A percentile compares a stretch with the other conserved stretches of the same genome.
Conservation (phyloP, 1,140 invertebrate genomes). For the Tetragonula clypearis region DNA sequence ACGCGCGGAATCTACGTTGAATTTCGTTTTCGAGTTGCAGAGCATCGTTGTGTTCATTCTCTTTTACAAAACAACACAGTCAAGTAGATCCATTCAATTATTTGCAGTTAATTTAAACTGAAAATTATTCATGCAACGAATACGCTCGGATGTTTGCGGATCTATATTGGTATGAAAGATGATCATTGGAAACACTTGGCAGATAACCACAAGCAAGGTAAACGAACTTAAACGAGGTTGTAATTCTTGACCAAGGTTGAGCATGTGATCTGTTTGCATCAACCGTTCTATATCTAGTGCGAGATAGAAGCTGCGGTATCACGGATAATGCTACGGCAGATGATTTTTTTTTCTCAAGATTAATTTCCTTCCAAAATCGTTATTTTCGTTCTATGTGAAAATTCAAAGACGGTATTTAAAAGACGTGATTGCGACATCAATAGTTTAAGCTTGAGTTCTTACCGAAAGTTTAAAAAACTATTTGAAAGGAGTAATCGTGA, state of each 20-base stretch:
- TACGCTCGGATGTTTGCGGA: not conserved
- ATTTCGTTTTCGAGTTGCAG: not conserved
- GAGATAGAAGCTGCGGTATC: not conserved
- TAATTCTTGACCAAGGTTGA: not conserved
- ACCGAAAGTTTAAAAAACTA: not conserved
- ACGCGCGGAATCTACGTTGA: not conserved
- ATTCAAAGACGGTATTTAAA: not conserved
- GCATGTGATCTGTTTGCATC: slow-evolving; percentile 3
- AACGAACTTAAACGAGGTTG: slow-evolving; percentile 10
- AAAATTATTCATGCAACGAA: not conserved
- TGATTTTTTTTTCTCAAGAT: not conserved
- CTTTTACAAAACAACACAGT: too few species aligned
- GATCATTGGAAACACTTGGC: not conserved
- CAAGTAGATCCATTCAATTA: not conserved
- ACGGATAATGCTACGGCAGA: not conserved
- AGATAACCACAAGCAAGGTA: not conserved
- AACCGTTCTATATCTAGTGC: not conserved
- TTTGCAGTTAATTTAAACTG: not conserved
- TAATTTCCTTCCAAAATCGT: not conserved
- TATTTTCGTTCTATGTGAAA: not conserved
- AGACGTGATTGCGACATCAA: not conserved
- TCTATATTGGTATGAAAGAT: not conserved
- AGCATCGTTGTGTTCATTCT: too few species aligned
- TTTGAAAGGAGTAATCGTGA: too few species aligned
- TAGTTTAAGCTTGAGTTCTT: not conserved